phyloP scores from a whole-genome alignment of 2,797 vertebrate genomes.

The Sebastes steindachneri region DNA sequence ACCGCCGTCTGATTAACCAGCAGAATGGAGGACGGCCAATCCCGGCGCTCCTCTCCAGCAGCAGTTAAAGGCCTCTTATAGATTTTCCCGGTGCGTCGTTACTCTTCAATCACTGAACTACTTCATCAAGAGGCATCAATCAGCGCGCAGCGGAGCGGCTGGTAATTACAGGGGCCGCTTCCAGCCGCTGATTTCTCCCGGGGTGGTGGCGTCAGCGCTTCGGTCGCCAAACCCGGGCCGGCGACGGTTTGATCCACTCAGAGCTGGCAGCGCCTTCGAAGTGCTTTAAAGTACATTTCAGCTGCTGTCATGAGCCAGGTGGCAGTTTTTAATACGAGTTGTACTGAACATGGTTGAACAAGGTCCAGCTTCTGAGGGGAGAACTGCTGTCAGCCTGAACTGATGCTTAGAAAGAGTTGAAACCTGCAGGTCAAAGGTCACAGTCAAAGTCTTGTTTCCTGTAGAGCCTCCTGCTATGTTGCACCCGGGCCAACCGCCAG shows the following conservation, averaged over 20 bases:
- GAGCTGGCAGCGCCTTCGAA: conserved; percentile 22
- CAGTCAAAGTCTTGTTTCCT: neutral
- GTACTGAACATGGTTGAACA: neutral
- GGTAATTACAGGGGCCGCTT: conserved; percentile 72
- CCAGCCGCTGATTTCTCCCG: conserved; percentile 72
- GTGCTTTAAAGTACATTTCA: neutral
- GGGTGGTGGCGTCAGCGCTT: conserved; percentile 17
- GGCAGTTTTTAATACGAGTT: neutral
- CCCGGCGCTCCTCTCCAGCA: conserved; percentile 29
- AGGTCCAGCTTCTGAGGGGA: neutral
- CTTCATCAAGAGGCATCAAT: conserved; percentile 82
- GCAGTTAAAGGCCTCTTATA: conserved; percentile 68
- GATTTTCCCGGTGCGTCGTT: conserved; percentile 69
- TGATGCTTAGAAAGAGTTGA: neutral
- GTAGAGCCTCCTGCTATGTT: neutral
- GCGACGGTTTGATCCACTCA: conserved; percentile 32
- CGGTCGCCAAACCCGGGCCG: conserved; percentile 19
- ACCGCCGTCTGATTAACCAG: conserved; percentile 61
- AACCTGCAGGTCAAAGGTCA: conserved; percentile 10
- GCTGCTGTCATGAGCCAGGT: conserved; percentile 2
- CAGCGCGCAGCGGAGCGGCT: conserved; percentile 55
- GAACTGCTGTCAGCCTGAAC: neutral
- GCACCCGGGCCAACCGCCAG: neutral
- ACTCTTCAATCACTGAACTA: conserved; percentile 78
- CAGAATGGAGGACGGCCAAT: conserved; percentile 50